Base-by-base conservation (phyloP, 2,113 vertebrate genomes). In the Mesoclemmys tuberculata region DNA sequence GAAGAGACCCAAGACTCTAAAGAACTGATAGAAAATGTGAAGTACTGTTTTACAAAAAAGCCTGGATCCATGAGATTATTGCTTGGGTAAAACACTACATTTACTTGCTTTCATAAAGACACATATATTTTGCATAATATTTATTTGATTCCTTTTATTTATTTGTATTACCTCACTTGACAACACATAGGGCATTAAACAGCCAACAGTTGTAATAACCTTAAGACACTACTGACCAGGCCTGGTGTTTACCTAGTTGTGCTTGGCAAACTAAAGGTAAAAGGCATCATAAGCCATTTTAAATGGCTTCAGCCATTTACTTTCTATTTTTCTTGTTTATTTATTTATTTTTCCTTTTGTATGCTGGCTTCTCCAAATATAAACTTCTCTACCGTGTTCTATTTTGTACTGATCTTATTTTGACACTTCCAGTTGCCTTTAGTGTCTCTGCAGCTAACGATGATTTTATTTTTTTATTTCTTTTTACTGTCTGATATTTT, bases 31-130 rank as follows among this genome's bases (percentile, higher is more conserved):
- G 77, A 84, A 95, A 96, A 93, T 48, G 11, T 18, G 1, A 93
- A 87, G 92, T 96, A 93, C 26, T 79, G 89, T 89, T 91, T 85
- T 81, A 93, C 86, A 88, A 92, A 82, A 89, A 35, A 87, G 78
- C 41, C 58, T 79, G 87, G 80, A 95, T 85, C 89, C 75, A 54
- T 92, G 93, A 75, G 12, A 85, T 24, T 75, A 77, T 84, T 88
- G 55, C 54, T 90, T 78, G 16, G 44, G 44, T 90, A 75, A 84
- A 79, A 75, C 10, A 49, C 27, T 87, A 80, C 16, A n/a, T 54
- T 24, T 38, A 41, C n/a, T 80, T n/a, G 22, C 29, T 80, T 90
- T 85, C 93, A 95, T 91, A 97, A 89, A 54, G 55, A 95, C 85
- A 82, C 49, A 18, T 22, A 52, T 84, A 82, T 92, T 96, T 92